Conservation (phyloP, 2,113 vertebrate genomes). For the Coryphaenoides rupestris region DNA sequence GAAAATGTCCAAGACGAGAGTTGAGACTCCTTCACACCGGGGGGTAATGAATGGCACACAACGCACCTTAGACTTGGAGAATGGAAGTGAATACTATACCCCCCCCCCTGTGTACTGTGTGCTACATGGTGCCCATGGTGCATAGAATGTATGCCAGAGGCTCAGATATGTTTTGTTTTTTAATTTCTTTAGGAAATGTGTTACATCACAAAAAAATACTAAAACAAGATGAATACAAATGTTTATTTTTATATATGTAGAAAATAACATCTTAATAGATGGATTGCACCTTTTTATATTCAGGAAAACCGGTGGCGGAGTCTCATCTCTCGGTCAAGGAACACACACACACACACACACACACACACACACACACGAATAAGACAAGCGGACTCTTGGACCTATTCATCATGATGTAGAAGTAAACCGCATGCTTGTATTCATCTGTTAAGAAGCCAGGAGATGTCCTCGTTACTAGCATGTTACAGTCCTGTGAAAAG, state of each 20-base stretch:
- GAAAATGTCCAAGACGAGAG: too few species aligned
- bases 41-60: constrained; percentile 51
- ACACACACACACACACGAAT: background rate
- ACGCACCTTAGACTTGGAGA: constrained; percentile 63
- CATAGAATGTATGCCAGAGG: constrained; percentile 49
- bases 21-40: constrained; percentile 27
- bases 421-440: constrained; percentile 4
- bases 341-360: background rate
- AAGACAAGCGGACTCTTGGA: background rate
- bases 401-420: constrained; percentile 3
- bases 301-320: constrained; percentile 7
- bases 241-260: constrained; percentile 42
- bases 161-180: constrained; percentile 19
- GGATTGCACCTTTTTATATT: constrained; percentile 29
- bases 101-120: background rate
- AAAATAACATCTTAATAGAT: constrained; percentile 3
- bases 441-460: constrained; percentile 4
- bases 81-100: constrained; percentile 38
- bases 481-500: constrained; percentile 7
- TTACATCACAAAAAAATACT: constrained; percentile 8
- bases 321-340: constrained; percentile 47
- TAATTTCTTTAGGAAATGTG: constrained; percentile 20
- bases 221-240: background rate
- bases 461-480: background rate
- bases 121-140: constrained; percentile 28